phyloP scores from a whole-genome alignment of 2,888 invertebrate genomes.

The Drosophila tanythrix region DNA sequence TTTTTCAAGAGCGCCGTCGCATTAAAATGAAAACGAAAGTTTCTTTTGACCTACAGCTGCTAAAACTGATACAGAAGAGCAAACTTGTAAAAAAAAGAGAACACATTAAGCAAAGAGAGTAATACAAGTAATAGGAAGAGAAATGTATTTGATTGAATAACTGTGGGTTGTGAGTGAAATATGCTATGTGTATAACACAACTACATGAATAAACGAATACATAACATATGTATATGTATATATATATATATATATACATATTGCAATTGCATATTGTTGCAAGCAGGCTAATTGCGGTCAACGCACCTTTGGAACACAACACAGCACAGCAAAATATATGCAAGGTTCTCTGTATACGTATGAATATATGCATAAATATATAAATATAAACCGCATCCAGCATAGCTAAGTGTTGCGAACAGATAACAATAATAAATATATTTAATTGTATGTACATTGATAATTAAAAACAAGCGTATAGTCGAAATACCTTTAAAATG shows the following conservation, averaged over 20 bases:
- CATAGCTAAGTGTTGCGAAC: constrained; percentile 6
- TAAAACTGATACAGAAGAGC: constrained; percentile 53
- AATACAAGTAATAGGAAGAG: constrained; percentile 16
- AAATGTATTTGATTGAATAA: constrained; percentile 9
- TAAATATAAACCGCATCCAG: constrained; percentile 9
- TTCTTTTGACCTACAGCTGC: constrained; percentile 58
- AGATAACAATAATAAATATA: constrained; percentile 38
- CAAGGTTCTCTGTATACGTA: constrained; percentile 17
- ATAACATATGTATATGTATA: not conserved
- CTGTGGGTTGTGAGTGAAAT: constrained; percentile 15
- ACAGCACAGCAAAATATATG: constrained; percentile 16
- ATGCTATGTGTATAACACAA: constrained; percentile 3
- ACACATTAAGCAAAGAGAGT: constrained; percentile 2
- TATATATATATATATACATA: not conserved
- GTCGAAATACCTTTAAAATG: constrained; percentile 5
- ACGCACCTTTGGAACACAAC: constrained; percentile 52
- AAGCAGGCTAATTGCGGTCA: constrained; percentile 49
- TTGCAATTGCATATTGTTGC: constrained; percentile 23
- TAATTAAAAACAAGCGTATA: constrained; percentile 40
- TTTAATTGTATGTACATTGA: constrained; percentile 1
- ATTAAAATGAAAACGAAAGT: constrained; percentile 70
- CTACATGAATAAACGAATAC: constrained; percentile 2
- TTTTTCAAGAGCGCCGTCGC: constrained; percentile 54
- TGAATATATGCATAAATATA: not conserved
- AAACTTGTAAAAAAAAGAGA: constrained; percentile 23